phyloP scores from a whole-genome alignment of 2,888 invertebrate species.

The Eristalinus aeneus region DNA sequence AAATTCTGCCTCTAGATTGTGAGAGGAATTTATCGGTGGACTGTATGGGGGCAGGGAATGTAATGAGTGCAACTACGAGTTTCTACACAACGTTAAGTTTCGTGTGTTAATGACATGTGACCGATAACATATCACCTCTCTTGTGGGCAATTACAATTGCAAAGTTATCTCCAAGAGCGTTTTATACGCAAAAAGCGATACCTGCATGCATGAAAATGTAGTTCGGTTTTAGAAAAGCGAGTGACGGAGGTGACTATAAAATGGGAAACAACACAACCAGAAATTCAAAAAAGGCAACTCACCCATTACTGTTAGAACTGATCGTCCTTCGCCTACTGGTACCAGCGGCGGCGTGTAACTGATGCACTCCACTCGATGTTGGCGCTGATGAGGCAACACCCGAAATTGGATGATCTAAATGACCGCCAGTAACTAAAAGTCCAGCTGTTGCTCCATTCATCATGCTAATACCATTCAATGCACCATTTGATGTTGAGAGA shows the following conservation, averaged over 20 bases:
- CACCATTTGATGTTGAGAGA: slow-evolving; percentile 50
- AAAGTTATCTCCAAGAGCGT: too few species aligned
- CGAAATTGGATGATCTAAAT: slow-evolving; percentile 60
- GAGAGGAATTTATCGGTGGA: background rate
- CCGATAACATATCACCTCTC: too few species aligned
- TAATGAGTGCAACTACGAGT: background rate
- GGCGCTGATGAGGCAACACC: slow-evolving; percentile 64
- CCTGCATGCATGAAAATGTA: too few species aligned
- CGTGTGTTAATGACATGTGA: background rate
- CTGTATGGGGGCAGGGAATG: background rate
- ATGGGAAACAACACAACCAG: background rate
- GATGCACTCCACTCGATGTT: slow-evolving; percentile 62
- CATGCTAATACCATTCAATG: slow-evolving; percentile 55
- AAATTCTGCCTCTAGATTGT: background rate
- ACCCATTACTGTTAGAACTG: slow-evolving; percentile 81
- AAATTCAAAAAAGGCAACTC: slow-evolving; percentile 57
- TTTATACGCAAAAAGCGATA: too few species aligned
- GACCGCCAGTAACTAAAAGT: slow-evolving; percentile 61
- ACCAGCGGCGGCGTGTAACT: slow-evolving; percentile 66
- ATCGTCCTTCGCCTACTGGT: slow-evolving; percentile 78
- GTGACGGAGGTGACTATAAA: too few species aligned
- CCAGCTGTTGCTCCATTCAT: slow-evolving; percentile 61
- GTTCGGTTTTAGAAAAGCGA: too few species aligned
- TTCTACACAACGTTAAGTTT: background rate
- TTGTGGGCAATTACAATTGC: too few species aligned